phyloP scores from a whole-genome alignment of 2,888 invertebrate genomes.

The Temnothorax rugatulus region DNA sequence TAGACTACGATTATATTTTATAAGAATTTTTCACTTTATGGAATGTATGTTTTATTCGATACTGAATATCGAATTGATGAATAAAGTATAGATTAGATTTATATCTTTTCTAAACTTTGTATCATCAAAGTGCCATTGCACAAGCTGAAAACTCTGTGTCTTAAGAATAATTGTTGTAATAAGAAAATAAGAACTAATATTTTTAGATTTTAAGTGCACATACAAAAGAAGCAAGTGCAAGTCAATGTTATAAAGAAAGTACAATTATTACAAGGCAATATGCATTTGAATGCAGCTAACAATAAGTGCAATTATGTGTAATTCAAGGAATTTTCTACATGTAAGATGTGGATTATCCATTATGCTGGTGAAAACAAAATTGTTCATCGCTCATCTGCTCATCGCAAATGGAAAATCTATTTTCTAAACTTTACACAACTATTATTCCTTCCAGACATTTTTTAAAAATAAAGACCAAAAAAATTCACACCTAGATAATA shows the following conservation, averaged over 20 bases:
- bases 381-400: background rate
- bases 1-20: constrained; percentile 15
- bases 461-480: background rate
- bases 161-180: constrained; percentile 15
- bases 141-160: constrained; percentile 11
- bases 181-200: constrained; percentile 9
- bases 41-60: constrained; percentile 37
- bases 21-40: constrained; percentile 16
- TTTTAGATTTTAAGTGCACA: constrained; percentile 10
- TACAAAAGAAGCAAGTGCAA: constrained; percentile 22
- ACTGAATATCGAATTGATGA: constrained; percentile 46
- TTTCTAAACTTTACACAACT: constrained; percentile 27
- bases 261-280: constrained; percentile 24
- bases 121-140: constrained; percentile 35
- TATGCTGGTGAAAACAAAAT: background rate
- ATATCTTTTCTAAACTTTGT: constrained; percentile 48
- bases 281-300: background rate
- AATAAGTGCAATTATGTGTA: constrained; percentile 39
- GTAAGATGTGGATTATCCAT: background rate
- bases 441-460: constrained; percentile 20
- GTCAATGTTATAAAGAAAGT: constrained; percentile 20
- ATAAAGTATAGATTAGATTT: constrained; percentile 47
- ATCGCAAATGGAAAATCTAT: constrained; percentile 22
- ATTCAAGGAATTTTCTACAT: background rate
- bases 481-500: constrained; percentile 38